Conservation (phyloP, 2,113 vertebrate genomes). For the Rhipidura dahli region DNA sequence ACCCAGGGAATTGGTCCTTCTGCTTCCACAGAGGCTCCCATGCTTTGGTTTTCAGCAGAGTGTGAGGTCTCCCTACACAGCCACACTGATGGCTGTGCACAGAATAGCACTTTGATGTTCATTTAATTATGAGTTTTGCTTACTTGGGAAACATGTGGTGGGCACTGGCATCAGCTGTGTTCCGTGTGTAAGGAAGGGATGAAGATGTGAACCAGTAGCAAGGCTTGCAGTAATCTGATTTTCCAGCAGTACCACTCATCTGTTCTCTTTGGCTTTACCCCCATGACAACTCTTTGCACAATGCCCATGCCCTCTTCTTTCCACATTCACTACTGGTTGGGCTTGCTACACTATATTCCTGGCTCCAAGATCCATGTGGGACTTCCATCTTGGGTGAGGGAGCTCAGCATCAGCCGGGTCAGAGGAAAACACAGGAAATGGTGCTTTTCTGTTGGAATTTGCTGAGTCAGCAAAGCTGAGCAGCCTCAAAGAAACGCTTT, state of each 20-base stretch:
- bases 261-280: background rate
- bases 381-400: background rate
- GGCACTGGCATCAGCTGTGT: fast-evolving
- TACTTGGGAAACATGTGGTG: background rate
- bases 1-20: background rate
- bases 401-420: background rate
- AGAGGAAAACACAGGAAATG: background rate
- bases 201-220: background rate
- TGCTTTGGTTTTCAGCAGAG: background rate
- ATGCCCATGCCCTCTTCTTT: background rate
- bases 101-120: background rate
- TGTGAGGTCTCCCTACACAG: background rate
- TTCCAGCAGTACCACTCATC: background rate
- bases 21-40: background rate
- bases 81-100: fast-evolving
- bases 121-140: background rate
- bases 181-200: background rate
- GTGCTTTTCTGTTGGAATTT: background rate
- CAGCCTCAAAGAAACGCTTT: background rate
- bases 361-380: fast-evolving
- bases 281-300: background rate
- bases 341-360: background rate
- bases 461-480: background rate
- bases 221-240: background rate
- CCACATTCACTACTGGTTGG: background rate